Evolutionary conservation across 1,140 invertebrate genomes (phyloP), one percentile per base, ranked within the genome.

Genomic region (Solen grandis): DNA sequence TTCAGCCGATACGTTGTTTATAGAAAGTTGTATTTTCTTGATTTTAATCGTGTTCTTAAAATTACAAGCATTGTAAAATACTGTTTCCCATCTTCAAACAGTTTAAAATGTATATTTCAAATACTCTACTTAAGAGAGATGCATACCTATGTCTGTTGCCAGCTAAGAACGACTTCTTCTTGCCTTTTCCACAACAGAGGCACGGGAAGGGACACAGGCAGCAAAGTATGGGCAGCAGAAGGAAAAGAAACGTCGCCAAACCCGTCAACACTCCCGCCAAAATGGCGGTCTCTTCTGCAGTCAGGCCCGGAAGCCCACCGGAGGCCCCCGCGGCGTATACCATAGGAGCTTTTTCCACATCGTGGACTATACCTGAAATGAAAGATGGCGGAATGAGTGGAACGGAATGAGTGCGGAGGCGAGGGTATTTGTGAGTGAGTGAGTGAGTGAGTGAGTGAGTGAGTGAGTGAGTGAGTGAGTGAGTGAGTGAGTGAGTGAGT

Each of bases 241-340:
- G 54, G 55, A 79, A 79, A 27, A 79, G 36, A 29, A 79, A 79
- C 4, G 66, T 33, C 36, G 76, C 76, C 16, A 79, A 50, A 59
- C 76, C 76, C 27, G 65, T 52, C 41, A 79, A 35, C 31, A 79
- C 57, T 16, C 76, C 76, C 5, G 76, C 76, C 38, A 79, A 59
- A 14, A 79, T 79, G 66, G 76, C 76, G 2, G 76, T 79, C 66
- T 79, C 76, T 79, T 79, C 76, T 16, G 63, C 29, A 35, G 76
- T 79, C 1, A 79, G 57, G 8, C 76, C 76, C 22, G 76, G 76
- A 4, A 79, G 35, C 2, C 35, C 52, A 22, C 76, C 76, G 33
- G 52, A 65, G 16, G 74, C 55, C 1, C 54, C 66, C 0, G 76
- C 65, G 5, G 65, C 33, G 55, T 62, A 69, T 0, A 79, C 25